Evolutionary conservation across 2,113 vertebrate species (phyloP).

Genomic region (Halichoerus grypus): DNA sequence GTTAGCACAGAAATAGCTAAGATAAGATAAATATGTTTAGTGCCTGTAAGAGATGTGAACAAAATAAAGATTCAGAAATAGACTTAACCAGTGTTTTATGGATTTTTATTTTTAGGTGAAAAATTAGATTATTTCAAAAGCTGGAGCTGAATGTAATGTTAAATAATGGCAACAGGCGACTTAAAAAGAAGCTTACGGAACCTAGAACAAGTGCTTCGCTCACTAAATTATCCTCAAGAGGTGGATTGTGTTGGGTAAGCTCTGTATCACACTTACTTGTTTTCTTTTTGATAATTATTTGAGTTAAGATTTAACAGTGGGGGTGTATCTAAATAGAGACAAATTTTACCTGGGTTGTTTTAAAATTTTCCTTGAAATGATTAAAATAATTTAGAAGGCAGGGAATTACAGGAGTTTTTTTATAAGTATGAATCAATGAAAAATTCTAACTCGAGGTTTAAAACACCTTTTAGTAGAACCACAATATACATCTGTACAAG

Average conservation of each 20-base stretch:
- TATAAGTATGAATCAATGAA: background rate
- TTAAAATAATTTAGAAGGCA: slow-evolving; percentile 26
- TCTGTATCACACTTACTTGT: background rate
- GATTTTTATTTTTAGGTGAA: slow-evolving; percentile 69
- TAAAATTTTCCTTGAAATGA: slow-evolving; percentile 22
- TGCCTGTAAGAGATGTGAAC: background rate
- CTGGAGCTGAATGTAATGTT: slow-evolving; percentile 66
- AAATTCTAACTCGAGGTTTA: background rate
- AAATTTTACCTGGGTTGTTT: background rate
- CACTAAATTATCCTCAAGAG: slow-evolving; percentile 91
- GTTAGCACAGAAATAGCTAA: background rate
- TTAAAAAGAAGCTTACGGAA: slow-evolving; percentile 93
- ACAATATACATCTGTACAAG: background rate
- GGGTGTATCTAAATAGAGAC: background rate
- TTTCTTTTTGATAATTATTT: slow-evolving; percentile 33
- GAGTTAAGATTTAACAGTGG: background rate
- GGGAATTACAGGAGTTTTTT: background rate
- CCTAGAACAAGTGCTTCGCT: slow-evolving; percentile 93
- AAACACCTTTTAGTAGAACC: background rate
- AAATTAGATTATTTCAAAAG: slow-evolving; percentile 45
- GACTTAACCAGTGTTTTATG: slow-evolving; percentile 49
- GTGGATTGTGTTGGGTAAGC: slow-evolving; percentile 94
- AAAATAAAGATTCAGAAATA: slow-evolving; percentile 40
- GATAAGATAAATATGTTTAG: background rate
- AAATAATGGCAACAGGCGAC: slow-evolving; percentile 93